Evolutionary conservation across 2,797 vertebrate species (phyloP).

Genomic region (Coracias cyanogaster): DNA sequence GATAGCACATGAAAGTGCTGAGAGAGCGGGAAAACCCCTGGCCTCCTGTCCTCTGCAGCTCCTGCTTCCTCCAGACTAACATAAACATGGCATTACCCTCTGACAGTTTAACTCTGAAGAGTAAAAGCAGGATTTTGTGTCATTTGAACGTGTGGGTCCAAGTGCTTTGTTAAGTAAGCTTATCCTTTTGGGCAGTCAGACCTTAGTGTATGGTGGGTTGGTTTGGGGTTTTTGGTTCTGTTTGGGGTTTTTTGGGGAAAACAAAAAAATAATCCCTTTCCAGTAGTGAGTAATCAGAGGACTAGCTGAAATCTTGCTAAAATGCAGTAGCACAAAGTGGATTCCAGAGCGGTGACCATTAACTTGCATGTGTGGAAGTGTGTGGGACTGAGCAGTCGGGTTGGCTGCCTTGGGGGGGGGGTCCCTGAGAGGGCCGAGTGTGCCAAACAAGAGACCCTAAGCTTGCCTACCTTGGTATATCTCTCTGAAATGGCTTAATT

Average conservation of each 20-base stretch:
- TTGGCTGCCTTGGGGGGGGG: background rate
- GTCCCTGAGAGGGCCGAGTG: accelerated
- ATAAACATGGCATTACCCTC: background rate
- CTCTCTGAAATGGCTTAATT: background rate
- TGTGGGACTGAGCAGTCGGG: background rate
- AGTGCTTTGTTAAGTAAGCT: background rate
- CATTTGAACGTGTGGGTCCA: background rate
- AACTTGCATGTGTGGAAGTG: accelerated
- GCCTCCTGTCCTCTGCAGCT: background rate
- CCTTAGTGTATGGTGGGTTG: background rate
- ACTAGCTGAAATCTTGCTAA: background rate
- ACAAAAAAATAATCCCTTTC: background rate
- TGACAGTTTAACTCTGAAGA: background rate
- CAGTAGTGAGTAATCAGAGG: background rate
- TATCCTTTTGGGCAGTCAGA: background rate
- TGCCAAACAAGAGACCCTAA: accelerated
- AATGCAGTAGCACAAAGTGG: background rate
- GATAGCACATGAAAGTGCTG: background rate
- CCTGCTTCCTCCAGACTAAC: background rate
- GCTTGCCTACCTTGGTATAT: accelerated
- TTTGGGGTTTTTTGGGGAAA: background rate
- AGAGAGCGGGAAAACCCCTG: background rate
- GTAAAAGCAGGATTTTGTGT: background rate
- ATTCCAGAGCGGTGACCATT: accelerated
- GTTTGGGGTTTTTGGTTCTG: background rate